Evolutionary conservation across 2,888 invertebrate species (phyloP).

Genomic region (Leptopilina myrica): DNA sequence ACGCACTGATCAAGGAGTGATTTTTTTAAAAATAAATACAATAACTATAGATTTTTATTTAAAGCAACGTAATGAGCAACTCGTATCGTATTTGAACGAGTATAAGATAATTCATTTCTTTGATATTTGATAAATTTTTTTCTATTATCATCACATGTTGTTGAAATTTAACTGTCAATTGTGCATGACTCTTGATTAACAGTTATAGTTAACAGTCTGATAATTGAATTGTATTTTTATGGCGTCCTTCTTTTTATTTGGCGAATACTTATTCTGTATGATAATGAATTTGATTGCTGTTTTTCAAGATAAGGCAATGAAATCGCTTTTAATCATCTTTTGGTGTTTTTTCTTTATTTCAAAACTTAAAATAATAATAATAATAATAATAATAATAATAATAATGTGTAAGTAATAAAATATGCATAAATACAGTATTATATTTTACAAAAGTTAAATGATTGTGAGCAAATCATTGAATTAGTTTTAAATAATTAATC

Average conservation of each 20-base stretch:
- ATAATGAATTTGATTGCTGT: neutral
- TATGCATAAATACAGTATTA: neutral
- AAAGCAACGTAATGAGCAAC: neutral
- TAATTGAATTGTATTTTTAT: neutral
- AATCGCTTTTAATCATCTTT: conserved; percentile 23
- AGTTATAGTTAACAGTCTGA: neutral
- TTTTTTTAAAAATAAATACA: conserved; percentile 10
- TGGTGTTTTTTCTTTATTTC: conserved; percentile 6
- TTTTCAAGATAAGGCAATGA: conserved; percentile 19
- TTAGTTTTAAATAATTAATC: neutral
- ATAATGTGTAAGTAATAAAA: neutral
- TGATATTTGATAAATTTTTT: neutral
- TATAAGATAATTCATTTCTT: conserved; percentile 44
- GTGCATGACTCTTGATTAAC: too few species aligned
- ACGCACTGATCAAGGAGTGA: conserved; percentile 11
- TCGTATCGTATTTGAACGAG: neutral
- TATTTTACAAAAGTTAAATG: conserved; percentile 16
- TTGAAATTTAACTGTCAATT: neutral
- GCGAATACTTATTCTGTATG: neutral
- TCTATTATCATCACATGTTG: too few species aligned
- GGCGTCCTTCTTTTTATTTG: neutral
- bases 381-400: too few species aligned
- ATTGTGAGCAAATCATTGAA: neutral
- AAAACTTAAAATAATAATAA: neutral
- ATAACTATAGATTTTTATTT: neutral